phyloP scores from a whole-genome alignment of 2,888 invertebrate genomes.

The Dascillus cervinus region DNA sequence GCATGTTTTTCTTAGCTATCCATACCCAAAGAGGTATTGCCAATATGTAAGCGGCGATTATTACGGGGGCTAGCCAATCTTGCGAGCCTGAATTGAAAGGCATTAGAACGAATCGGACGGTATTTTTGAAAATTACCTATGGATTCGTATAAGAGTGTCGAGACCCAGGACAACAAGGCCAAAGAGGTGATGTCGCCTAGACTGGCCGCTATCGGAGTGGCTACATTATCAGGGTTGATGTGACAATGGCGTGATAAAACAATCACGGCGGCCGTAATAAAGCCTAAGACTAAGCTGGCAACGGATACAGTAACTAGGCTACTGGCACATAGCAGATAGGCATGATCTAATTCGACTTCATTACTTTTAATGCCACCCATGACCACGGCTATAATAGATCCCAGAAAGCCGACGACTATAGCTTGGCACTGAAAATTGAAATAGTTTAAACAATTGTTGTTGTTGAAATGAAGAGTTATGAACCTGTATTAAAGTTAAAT shows the following conservation, averaged over 20 bases:
- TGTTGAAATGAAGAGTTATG: not conserved
- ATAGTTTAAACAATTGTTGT: not conserved
- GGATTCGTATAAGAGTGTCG: constrained; percentile 49
- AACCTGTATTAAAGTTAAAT: constrained; percentile 68
- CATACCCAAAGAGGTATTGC: constrained; percentile 67
- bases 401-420: constrained; percentile 64
- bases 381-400: constrained; percentile 60
- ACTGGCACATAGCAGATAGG: constrained; percentile 63
- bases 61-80: constrained; percentile 57
- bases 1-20: constrained; percentile 61
- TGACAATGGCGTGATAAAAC: constrained; percentile 59
- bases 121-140: constrained; percentile 39
- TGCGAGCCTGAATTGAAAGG: constrained; percentile 38
- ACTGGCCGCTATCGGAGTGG: constrained; percentile 74
- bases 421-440: constrained; percentile 52
- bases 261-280: constrained; percentile 66
- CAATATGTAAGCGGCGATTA: constrained; percentile 54
- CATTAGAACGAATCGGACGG: not conserved
- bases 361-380: constrained; percentile 60
- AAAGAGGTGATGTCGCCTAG: constrained; percentile 71
- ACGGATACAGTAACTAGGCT: constrained; percentile 68
- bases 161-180: constrained; percentile 51
- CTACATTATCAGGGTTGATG: constrained; percentile 74
- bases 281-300: constrained; percentile 64
- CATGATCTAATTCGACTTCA: constrained; percentile 56